Percentiles rank a stretch among this genome's conserved stretches.
Conservation (phyloP, 2,113 vertebrate species). For the Rhinichthys klamathensis region DNA sequence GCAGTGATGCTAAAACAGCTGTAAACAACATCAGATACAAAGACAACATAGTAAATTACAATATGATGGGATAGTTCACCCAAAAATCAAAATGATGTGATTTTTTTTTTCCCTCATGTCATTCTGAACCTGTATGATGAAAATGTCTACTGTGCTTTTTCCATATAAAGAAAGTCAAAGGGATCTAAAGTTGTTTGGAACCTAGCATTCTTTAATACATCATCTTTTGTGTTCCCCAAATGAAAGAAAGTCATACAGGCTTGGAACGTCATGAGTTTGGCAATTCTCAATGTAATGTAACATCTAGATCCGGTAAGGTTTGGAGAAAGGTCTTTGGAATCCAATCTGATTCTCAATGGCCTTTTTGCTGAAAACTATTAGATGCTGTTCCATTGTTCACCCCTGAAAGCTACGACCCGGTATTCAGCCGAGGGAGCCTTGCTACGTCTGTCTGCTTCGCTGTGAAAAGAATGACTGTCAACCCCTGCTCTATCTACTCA, state of each 20-base stretch:
- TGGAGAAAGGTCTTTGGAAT: conserved; percentile 17
- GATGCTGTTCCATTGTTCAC: conserved; percentile 25
- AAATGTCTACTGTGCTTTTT: neutral
- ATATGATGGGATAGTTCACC: no score
- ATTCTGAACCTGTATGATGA: no score
- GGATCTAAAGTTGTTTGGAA: neutral
- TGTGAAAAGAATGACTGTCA: conserved; percentile 31
- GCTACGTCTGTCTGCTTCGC: conserved; percentile 26
- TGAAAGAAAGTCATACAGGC: neutral
- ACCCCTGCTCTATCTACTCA: conserved; percentile 26
- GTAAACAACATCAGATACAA: no score
- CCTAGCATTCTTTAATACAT: neutral
- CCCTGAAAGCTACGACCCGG: conserved; percentile 16
- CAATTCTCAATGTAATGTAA: neutral
- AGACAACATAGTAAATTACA: no score
- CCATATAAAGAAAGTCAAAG: neutral
- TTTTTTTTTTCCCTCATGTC: no score
- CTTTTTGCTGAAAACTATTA: conserved; percentile 28
- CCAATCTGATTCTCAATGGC: conserved; percentile 21
- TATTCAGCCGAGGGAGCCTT: neutral
- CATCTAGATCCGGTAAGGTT: neutral
- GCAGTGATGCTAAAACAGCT: no score
- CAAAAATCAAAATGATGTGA: no score
- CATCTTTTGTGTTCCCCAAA: neutral
- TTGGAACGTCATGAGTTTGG: neutral